These are phyloP conservation scores for Drosophila rhopaloa DNA, from an alignment of 1,140 invertebrate species.

Conservation along the genomic window DNA sequence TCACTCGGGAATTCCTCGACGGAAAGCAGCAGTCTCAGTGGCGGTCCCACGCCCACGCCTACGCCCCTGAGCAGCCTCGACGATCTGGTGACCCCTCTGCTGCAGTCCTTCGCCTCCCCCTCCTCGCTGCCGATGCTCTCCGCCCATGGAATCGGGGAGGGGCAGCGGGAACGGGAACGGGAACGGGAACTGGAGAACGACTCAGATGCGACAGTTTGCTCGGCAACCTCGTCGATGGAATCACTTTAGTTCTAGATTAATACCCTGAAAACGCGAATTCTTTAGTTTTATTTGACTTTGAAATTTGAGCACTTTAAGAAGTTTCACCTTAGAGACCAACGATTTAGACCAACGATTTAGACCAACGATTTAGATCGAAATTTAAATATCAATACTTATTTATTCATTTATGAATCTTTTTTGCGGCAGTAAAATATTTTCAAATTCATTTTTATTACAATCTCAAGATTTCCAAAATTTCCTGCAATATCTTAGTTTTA, in stretches of 20 bases:
- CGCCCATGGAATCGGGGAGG: slow-evolving; percentile 27
- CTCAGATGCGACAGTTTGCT: slow-evolving; percentile 72
- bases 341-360: too few relatives aligned
- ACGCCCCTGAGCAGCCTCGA: slow-evolving; percentile 54
- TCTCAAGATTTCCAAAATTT: too few relatives aligned
- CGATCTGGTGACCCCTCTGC: slow-evolving; percentile 59
- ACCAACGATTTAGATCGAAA: too few relatives aligned
- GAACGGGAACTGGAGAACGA: slow-evolving; percentile 27
- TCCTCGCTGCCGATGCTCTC: slow-evolving; percentile 56
- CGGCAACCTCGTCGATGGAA: slow-evolving; percentile 67
- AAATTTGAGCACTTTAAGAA: not conserved
- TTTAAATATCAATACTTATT: too few relatives aligned
- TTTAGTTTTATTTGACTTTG: not conserved
- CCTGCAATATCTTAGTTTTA: not conserved
- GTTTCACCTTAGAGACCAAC: too few relatives aligned
- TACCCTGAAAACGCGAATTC: not conserved
- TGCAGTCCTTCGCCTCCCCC: slow-evolving; percentile 58
- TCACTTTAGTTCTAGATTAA: slow-evolving; percentile 39
- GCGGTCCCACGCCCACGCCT: slow-evolving; percentile 30
- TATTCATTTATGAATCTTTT: too few relatives aligned
- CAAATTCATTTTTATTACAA: too few relatives aligned
- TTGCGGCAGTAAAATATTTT: too few relatives aligned
- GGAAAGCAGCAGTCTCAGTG: slow-evolving; percentile 63
- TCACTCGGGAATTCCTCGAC: slow-evolving; percentile 52
- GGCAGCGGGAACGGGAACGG: slow-evolving; percentile 1